Conservation (phyloP, 2,888 invertebrate genomes). For the Ethmia dodecea region DNA sequence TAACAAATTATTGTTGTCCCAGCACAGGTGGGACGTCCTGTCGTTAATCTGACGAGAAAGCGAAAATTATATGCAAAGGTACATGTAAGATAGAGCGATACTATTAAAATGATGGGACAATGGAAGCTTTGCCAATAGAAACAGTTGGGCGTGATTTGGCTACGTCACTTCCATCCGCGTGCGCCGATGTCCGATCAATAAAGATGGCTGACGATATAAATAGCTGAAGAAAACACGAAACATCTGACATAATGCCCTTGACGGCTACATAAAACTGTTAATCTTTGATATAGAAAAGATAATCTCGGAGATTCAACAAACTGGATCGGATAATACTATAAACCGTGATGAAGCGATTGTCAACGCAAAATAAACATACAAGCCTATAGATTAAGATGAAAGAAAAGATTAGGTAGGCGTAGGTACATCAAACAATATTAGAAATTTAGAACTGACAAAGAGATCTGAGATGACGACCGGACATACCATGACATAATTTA, state of each 20-base stretch:
- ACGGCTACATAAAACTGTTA: conserved; percentile 22
- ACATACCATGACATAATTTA: conserved; percentile 69
- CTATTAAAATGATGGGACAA: conserved; percentile 38
- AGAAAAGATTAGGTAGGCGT: conserved; percentile 38
- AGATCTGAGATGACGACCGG: conserved; percentile 61
- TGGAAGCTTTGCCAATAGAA: conserved; percentile 54
- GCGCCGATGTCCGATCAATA: conserved; percentile 55
- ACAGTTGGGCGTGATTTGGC: conserved; percentile 55
- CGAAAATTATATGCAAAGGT: conserved; percentile 15
- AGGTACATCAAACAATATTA: conserved; percentile 42
- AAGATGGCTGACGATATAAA: conserved; percentile 42
- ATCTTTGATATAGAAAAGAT: conserved; percentile 3
- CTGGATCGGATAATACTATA: conserved; percentile 18
- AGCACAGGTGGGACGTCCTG: conserved; percentile 38
- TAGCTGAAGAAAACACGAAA: conserved; percentile 33
- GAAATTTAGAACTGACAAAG: conserved; percentile 44
- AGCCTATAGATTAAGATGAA: conserved; percentile 37
- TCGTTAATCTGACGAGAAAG: conserved; percentile 31
- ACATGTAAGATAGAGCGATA: conserved; percentile 36
- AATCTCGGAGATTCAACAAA: conserved; percentile 13
- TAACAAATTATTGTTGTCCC: conserved; percentile 54
- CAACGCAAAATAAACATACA: conserved; percentile 28
- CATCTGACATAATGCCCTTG: conserved; percentile 45
- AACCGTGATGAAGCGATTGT: conserved; percentile 46
- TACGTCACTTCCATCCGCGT: conserved; percentile 26